These are phyloP conservation scores for Athrips mouffetella DNA, from an alignment of 2,888 invertebrate species.

Conservation along the genomic window DNA sequence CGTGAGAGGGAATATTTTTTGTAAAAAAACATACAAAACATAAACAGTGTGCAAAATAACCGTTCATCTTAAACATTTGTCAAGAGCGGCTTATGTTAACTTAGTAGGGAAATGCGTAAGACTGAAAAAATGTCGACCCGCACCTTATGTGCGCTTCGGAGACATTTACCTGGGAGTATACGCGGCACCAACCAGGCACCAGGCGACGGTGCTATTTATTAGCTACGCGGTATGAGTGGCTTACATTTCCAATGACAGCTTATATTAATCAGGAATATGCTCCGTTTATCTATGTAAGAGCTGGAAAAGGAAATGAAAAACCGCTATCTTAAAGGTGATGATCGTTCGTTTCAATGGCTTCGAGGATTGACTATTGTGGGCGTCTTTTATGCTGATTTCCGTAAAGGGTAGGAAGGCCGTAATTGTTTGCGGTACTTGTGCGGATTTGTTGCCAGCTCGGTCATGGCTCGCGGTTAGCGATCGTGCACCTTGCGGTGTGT, in stretches of 20 bases:
- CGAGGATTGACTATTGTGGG: too few species aligned
- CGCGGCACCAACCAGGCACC: neutral
- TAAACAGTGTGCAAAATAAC: conserved; percentile 70
- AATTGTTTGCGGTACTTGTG: too few species aligned
- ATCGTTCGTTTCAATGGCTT: too few species aligned
- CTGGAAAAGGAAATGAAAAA: too few species aligned
- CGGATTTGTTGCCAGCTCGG: too few species aligned
- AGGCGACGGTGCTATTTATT: conserved; percentile 14
- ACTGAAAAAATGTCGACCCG: conserved; percentile 52
- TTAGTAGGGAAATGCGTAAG: conserved; percentile 60
- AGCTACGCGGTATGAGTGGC: neutral
- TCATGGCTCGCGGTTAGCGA: neutral
- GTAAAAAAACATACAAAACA: conserved; percentile 53
- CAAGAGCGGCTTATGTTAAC: conserved; percentile 71
- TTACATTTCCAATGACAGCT: conserved; percentile 7
- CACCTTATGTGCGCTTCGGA: conserved; percentile 41
- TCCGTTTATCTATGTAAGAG: too few species aligned
- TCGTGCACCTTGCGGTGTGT: neutral
- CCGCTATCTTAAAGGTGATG: too few species aligned
- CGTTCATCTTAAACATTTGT: conserved; percentile 76
- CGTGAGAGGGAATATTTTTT: conserved; percentile 46
- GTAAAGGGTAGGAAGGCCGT: too few species aligned
- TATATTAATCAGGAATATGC: conserved; percentile 8
- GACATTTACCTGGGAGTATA: conserved; percentile 41
- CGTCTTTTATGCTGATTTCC: too few species aligned